A percentile compares a stretch with the other conserved stretches of the same genome.
phyloP scores from a whole-genome alignment of 2,797 vertebrate species.

The Anisognathus igniventris region DNA sequence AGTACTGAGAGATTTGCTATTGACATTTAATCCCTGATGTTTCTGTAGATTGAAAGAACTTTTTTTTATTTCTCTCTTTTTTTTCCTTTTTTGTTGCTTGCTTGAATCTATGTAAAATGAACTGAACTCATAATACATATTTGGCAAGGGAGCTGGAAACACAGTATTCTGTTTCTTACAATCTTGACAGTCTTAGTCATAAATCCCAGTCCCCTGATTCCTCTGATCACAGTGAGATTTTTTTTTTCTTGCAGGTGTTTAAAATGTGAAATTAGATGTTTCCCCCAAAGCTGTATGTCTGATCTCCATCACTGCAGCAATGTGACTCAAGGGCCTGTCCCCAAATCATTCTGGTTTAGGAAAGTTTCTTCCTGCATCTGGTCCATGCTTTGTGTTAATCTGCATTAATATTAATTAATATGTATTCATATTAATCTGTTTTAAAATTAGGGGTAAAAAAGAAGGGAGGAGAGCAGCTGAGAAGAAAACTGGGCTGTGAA shows the following conservation, averaged over 20 bases:
- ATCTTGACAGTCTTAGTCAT: conserved; percentile 33
- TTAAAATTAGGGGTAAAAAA: background rate
- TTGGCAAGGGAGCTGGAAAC: conserved; percentile 52
- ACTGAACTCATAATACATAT: background rate
- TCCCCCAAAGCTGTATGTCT: background rate
- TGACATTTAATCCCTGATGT: conserved; percentile 68
- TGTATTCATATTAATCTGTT: background rate
- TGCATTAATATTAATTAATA: background rate
- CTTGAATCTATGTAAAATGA: conserved; percentile 24
- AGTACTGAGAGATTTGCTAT: conserved; percentile 60
- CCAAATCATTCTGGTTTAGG: background rate
- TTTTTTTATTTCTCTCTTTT: background rate
- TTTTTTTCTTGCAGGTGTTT: conserved; percentile 44
- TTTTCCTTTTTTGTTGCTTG: background rate
- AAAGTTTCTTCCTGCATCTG: conserved; percentile 15
- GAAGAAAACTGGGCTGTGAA: background rate
- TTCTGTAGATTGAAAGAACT: conserved; percentile 36
- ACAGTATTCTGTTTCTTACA: conserved; percentile 50
- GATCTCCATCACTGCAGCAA: background rate
- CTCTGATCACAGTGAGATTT: background rate
- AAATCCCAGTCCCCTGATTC: conserved; percentile 33
- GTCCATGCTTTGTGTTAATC: background rate
- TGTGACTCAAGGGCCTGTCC: background rate
- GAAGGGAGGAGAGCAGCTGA: background rate
- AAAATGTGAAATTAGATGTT: conserved; percentile 44